phyloP scores from a whole-genome alignment of 1,140 invertebrate genomes.

The Caerostris darwini region DNA sequence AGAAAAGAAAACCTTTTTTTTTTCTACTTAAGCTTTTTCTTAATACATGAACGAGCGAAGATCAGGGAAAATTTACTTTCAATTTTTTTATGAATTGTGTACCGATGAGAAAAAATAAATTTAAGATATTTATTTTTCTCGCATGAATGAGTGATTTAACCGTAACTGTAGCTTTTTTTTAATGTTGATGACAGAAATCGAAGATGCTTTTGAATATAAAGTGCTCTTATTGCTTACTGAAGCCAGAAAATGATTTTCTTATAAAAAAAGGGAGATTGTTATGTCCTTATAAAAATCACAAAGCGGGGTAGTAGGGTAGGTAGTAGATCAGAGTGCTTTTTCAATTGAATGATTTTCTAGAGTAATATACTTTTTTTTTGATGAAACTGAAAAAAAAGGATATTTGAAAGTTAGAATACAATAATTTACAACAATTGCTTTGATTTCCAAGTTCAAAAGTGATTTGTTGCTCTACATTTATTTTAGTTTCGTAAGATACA shows the following conservation, averaged over 20 bases:
- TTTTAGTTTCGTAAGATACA: too few relatives aligned
- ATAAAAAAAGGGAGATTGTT: neutral
- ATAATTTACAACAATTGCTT: too few relatives aligned
- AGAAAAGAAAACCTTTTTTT: too few relatives aligned
- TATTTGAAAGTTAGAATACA: too few relatives aligned
- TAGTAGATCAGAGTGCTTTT: neutral
- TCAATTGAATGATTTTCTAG: conserved; percentile 48
- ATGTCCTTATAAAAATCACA: neutral
- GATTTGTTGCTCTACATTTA: too few relatives aligned
- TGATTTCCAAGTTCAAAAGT: too few relatives aligned
- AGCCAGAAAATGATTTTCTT: neutral
- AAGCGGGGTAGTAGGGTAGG: neutral
- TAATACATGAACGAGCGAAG: neutral
- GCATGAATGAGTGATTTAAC: neutral
- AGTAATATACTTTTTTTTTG: neutral
- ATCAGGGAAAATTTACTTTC: neutral
- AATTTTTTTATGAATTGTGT: neutral
- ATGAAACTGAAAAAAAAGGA: neutral
- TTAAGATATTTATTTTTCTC: neutral
- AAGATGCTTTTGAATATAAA: neutral
- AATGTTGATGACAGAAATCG: neutral
- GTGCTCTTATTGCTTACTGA: neutral
- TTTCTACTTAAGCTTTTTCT: too few relatives aligned
- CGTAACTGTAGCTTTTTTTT: neutral
- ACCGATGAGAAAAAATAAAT: neutral